phyloP scores from a whole-genome alignment of 2,113 vertebrate genomes.

The Ptychochromis oligacanthus region DNA sequence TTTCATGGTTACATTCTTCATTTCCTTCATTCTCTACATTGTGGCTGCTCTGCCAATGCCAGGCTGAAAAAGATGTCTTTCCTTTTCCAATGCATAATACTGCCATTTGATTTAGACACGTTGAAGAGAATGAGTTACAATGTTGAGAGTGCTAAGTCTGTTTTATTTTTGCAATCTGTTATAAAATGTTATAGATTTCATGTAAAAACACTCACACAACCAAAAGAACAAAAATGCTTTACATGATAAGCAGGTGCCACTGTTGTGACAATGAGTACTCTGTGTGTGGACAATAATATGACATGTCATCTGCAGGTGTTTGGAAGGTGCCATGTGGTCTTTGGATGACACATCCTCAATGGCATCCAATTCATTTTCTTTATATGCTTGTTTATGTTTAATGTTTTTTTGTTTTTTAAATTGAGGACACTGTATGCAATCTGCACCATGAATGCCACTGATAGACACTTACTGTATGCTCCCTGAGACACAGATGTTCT shows the following conservation, averaged over 20 bases:
- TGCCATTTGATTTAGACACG: slow-evolving; percentile 74
- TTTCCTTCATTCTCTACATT: slow-evolving; percentile 51
- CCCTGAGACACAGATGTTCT: slow-evolving; percentile 66
- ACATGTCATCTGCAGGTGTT: slow-evolving; percentile 45
- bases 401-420: slow-evolving; percentile 12
- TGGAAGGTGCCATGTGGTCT: slow-evolving; percentile 34
- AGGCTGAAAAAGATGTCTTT: slow-evolving; percentile 71
- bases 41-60: slow-evolving; percentile 55
- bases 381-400: slow-evolving; percentile 44
- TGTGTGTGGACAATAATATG: slow-evolving; percentile 34
- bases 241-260: slow-evolving; percentile 40
- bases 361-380: slow-evolving; percentile 37
- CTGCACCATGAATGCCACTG: slow-evolving; percentile 79
- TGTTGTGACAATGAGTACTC: not conserved
- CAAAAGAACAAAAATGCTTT: slow-evolving; percentile 64
- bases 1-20: slow-evolving; percentile 19
- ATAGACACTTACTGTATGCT: slow-evolving; percentile 77
- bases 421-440: slow-evolving; percentile 80
- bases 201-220: slow-evolving; percentile 38
- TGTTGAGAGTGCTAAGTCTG: slow-evolving; percentile 74
- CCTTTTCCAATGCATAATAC: slow-evolving; percentile 74
- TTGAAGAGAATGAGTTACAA: slow-evolving; percentile 66
- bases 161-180: slow-evolving; percentile 63
- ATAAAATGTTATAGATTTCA: slow-evolving; percentile 23
- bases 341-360: slow-evolving; percentile 30